Percentiles rank a stretch among this genome's conserved stretches.
Conservation (phyloP, 30 jellyfish, hydroid and myxozoan genomes). For the Chrysaora quinquecirrha region DNA sequence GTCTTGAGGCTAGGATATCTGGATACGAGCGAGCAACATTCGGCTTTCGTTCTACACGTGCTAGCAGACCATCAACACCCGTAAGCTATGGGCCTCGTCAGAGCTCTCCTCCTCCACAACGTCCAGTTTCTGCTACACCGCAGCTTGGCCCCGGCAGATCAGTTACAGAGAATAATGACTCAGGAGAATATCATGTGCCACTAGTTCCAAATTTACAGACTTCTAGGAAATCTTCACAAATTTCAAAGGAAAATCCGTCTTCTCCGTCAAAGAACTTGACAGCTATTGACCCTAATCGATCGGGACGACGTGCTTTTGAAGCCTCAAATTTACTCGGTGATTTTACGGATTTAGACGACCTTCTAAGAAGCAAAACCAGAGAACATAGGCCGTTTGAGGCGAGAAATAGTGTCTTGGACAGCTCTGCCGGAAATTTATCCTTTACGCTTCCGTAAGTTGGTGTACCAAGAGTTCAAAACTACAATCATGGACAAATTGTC, state of each 20-base stretch:
- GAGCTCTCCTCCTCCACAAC: slow-evolving; percentile 6
- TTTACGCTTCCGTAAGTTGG: not conserved
- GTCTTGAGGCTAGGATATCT: slow-evolving; percentile 83
- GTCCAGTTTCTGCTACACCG: slow-evolving; percentile 52
- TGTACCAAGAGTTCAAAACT: no score
- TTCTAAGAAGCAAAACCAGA: not conserved
- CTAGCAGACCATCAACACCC: slow-evolving; percentile 14
- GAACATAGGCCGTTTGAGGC: not conserved
- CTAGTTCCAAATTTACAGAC: not conserved
- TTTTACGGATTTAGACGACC: not conserved
- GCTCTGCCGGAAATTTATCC: not conserved
- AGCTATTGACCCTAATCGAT: no score
- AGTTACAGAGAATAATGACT: not conserved
- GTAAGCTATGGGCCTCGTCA: not conserved
- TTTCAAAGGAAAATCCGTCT: not conserved
- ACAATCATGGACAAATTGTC: no score
- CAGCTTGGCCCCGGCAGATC: slow-evolving; percentile 15
- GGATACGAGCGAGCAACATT: slow-evolving; percentile 73
- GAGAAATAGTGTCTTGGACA: not conserved
- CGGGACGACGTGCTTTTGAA: not conserved
- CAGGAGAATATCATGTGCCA: not conserved
- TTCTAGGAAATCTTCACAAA: not conserved
- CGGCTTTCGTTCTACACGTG: slow-evolving; percentile 10
- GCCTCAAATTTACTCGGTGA: not conserved
- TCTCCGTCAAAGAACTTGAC: not conserved